These are phyloP conservation scores for Calameuta pallipes DNA, from an alignment of 2,888 invertebrate genomes.

Conservation along the genomic window DNA sequence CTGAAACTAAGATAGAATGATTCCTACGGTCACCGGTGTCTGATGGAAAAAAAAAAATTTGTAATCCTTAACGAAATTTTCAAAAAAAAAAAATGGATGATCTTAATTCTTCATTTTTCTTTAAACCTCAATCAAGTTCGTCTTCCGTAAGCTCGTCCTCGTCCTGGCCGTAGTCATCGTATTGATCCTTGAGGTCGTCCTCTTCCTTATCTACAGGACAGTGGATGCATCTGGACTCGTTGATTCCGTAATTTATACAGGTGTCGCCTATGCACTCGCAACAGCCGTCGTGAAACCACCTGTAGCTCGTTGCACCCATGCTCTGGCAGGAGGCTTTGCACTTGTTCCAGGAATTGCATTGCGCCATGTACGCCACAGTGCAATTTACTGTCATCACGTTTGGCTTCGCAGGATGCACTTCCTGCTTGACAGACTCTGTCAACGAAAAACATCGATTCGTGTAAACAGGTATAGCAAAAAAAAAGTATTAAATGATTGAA, in stretches of 20 bases:
- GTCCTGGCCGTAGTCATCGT: slow-evolving; percentile 69
- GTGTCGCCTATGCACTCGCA: slow-evolving; percentile 92
- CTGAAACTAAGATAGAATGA: not conserved
- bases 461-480: not conserved
- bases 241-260: slow-evolving; percentile 90
- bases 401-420: slow-evolving; percentile 69
- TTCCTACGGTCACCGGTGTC: not conserved
- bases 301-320: slow-evolving; percentile 85
- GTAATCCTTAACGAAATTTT: not conserved
- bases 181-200: slow-evolving; percentile 58
- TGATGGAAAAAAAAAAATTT: not conserved
- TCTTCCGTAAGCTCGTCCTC: slow-evolving; percentile 71
- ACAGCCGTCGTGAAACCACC: slow-evolving; percentile 96
- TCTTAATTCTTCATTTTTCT: slow-evolving; percentile 6
- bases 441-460: not conserved
- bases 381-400: slow-evolving; percentile 84
- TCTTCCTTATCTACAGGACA: slow-evolving; percentile 56
- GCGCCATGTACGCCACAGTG: slow-evolving; percentile 90
- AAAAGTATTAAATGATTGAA: not conserved
- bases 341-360: slow-evolving; percentile 89
- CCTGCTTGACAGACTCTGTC: slow-evolving; percentile 69
- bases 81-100: not conserved
- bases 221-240: slow-evolving; percentile 78
- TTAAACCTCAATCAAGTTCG: slow-evolving; percentile 39
- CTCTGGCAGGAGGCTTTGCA: slow-evolving; percentile 85